These are phyloP conservation scores for Botrylloides violaceus DNA, from an alignment of 23 tunicate genomes.

Conservation along the genomic window DNA sequence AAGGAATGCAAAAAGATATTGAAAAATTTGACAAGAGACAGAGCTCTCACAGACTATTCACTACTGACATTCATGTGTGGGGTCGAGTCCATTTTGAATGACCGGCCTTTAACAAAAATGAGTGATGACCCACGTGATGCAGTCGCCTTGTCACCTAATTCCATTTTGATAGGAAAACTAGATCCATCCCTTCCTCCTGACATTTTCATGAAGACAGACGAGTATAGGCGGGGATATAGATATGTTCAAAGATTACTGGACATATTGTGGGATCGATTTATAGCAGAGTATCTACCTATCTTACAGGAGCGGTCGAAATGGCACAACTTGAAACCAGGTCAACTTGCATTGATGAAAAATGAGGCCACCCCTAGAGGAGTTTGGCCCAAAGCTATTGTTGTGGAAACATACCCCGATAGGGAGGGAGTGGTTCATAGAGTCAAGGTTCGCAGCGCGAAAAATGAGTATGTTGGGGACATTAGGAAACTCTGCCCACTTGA, in stretches of 20 bases:
- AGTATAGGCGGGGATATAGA: constrained; percentile 15
- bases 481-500: constrained; percentile 36
- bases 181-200: constrained; percentile 26
- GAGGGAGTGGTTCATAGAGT: constrained; percentile 42
- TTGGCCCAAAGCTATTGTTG: constrained; percentile 38
- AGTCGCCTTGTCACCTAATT: constrained; percentile 21
- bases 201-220: constrained; percentile 22
- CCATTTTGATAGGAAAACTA: constrained; percentile 17
- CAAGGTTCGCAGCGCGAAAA: not conserved
- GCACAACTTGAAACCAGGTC: constrained; percentile 22
- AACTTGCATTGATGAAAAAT: constrained; percentile 27
- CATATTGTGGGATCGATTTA: constrained; percentile 22
- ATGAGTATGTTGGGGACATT: constrained; percentile 13
- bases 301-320: constrained; percentile 36
- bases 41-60: not conserved
- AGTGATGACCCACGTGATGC: constrained; percentile 31
- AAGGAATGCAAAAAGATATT: not conserved
- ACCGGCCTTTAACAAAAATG: constrained; percentile 26
- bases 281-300: constrained; percentile 22
- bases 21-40: not conserved
- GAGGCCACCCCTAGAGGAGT: constrained; percentile 7
- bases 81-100: constrained; percentile 29
- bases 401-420: constrained; percentile 19
- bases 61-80: not conserved
- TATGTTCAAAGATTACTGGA: constrained; percentile 4